Conservation (phyloP, 2,797 vertebrate species). For the Micrastur ruficollis region DNA sequence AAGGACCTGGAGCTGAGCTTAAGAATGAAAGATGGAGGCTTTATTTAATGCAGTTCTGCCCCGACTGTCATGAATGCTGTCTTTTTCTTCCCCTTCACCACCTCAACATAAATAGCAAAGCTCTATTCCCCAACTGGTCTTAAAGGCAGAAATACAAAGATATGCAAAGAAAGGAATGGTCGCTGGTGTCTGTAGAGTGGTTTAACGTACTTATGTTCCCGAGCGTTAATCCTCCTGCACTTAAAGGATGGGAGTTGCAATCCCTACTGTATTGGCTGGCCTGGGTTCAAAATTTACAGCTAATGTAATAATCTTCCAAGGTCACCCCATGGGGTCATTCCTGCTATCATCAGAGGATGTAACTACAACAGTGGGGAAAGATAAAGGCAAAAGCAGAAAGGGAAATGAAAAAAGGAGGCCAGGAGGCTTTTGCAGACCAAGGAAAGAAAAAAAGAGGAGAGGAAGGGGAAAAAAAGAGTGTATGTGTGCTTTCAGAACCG, state of each 20-base stretch:
- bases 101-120: slow-evolving; percentile 45
- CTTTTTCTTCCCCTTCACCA: slow-evolving; percentile 48
- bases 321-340: slow-evolving; percentile 11
- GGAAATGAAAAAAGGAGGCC: not conserved
- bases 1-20: slow-evolving; percentile 41
- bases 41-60: slow-evolving; percentile 46
- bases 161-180: slow-evolving; percentile 38
- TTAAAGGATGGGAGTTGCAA: slow-evolving; percentile 60
- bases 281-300: slow-evolving; percentile 10
- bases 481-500: not conserved
- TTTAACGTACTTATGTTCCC: not conserved
- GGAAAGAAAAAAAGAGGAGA: not conserved
- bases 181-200: slow-evolving; percentile 26
- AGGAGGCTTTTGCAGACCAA: not conserved
- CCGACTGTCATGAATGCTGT: slow-evolving; percentile 37
- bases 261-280: slow-evolving; percentile 37
- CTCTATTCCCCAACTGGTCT: slow-evolving; percentile 53
- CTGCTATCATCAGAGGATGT: slow-evolving; percentile 28
- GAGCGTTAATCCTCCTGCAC: slow-evolving; percentile 65
- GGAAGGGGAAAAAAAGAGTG: accelerated
- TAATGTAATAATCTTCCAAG: slow-evolving; percentile 20
- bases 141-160: not conserved
- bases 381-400: slow-evolving; percentile 1
- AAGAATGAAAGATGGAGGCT: slow-evolving; percentile 59
- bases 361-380: not conserved